Evolutionary conservation across 2,113 vertebrate genomes (phyloP).

Genomic region (Donacobius atricapilla): DNA sequence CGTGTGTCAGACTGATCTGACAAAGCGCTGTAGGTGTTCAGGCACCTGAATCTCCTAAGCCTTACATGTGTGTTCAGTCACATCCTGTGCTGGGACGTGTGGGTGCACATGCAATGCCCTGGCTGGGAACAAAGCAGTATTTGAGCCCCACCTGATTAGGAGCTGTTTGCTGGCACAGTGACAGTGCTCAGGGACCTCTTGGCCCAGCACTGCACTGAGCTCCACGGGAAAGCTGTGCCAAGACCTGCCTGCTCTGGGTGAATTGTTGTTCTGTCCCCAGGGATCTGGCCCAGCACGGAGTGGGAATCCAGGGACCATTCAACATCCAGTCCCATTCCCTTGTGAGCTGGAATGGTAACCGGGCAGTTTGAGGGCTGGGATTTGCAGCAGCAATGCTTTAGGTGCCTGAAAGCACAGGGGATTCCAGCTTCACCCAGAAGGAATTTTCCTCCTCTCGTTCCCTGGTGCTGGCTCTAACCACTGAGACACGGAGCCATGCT

Average conservation of each 20-base stretch:
- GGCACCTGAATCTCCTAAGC: not conserved
- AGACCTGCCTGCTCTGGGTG: not conserved
- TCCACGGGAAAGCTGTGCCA: not conserved
- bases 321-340: not conserved
- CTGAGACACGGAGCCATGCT: not conserved
- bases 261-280: not conserved
- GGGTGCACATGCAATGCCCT: not conserved
- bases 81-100: not conserved
- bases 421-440: not conserved
- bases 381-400: not conserved
- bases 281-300: rapidly evolving
- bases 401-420: not conserved
- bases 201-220: not conserved
- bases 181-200: not conserved
- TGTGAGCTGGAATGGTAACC: not conserved
- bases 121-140: not conserved
- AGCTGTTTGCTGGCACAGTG: not conserved
- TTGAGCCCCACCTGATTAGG: not conserved
- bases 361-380: not conserved
- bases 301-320: not conserved
- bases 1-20: not conserved
- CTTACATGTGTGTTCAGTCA: not conserved
- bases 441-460: not conserved
- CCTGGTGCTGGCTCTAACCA: not conserved
- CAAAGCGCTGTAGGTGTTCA: not conserved